Conservation (phyloP, 92 coral and sea anemone species). For the Umimayanthus chanpuru region DNA sequence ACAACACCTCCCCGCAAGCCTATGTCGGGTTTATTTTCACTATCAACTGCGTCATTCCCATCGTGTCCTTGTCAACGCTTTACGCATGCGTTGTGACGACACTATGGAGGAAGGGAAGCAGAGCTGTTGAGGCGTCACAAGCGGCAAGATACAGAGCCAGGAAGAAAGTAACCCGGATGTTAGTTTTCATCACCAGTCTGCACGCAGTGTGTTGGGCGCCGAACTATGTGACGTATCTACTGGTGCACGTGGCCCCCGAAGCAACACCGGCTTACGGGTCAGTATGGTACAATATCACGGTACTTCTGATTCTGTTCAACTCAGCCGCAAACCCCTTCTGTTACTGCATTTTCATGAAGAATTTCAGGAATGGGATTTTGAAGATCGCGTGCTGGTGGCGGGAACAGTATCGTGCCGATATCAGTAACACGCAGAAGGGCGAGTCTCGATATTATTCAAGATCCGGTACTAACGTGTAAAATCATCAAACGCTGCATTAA, state of each 20-base stretch:
- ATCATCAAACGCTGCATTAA: background rate
- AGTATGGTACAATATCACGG: constrained; percentile 72
- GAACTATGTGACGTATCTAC: constrained; percentile 71
- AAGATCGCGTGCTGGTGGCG: constrained; percentile 12
- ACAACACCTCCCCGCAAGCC: background rate
- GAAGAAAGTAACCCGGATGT: constrained; percentile 72
- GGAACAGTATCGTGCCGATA: background rate
- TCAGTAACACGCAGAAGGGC: background rate
- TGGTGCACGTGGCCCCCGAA: constrained; percentile 68
- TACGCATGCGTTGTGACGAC: constrained; percentile 63
- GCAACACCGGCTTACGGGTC: constrained; percentile 67
- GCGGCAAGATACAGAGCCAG: constrained; percentile 74
- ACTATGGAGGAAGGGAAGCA: constrained; percentile 63
- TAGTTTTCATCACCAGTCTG: constrained; percentile 63
- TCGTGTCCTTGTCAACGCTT: constrained; percentile 60
- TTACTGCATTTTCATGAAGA: constrained; percentile 79
- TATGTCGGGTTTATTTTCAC: background rate
- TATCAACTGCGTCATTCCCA: constrained; percentile 61
- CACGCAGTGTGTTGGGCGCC: constrained; percentile 77
- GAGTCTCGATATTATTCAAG: background rate
- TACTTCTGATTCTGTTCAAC: constrained; percentile 73
- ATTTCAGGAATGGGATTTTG: constrained; percentile 56
- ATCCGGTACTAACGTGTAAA: background rate
- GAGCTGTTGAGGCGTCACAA: constrained; percentile 60
- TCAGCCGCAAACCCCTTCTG: constrained; percentile 78